These are phyloP conservation scores for Meganola albula DNA, from an alignment of 2,888 invertebrate species.

Conservation along the genomic window DNA sequence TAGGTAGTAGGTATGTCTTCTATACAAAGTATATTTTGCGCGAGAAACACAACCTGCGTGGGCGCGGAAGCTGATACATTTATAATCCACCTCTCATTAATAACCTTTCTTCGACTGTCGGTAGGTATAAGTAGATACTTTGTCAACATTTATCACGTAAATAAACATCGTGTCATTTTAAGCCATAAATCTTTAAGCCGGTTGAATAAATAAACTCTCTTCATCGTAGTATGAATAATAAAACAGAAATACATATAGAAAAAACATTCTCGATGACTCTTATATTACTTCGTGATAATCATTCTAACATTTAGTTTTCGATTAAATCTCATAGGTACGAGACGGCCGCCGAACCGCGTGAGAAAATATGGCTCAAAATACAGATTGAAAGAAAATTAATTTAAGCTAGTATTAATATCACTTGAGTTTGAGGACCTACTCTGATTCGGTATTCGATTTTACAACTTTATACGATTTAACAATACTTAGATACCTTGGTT, in stretches of 20 bases:
- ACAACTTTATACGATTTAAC: too few species aligned
- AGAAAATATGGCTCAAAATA: slow-evolving; percentile 46
- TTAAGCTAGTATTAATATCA: slow-evolving; percentile 44
- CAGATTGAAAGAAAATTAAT: slow-evolving; percentile 58
- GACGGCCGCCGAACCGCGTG: slow-evolving; percentile 43
- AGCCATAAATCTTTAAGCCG: slow-evolving; percentile 9
- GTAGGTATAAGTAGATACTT: too few species aligned
- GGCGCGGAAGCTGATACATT: too few species aligned
- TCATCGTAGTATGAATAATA: slow-evolving; percentile 28
- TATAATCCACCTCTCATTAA: too few species aligned
- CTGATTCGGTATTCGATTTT: too few species aligned
- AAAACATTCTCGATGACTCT: slow-evolving; percentile 34
- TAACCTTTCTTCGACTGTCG: too few species aligned
- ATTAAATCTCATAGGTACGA: slow-evolving; percentile 34
- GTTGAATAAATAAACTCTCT: slow-evolving; percentile 17
- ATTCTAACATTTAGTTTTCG: slow-evolving; percentile 37
- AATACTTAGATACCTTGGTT: too few species aligned
- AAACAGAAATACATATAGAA: slow-evolving; percentile 27
- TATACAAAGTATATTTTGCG: too few species aligned
- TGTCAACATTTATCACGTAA: too few species aligned
- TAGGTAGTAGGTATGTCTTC: too few species aligned
- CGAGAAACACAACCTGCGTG: too few species aligned
- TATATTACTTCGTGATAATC: slow-evolving; percentile 34
- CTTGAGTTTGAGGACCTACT: too few species aligned
- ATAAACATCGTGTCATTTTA: slow-evolving; percentile 7